phyloP scores from a whole-genome alignment of 2,113 vertebrate genomes.

The Zosterops borbonicus region DNA sequence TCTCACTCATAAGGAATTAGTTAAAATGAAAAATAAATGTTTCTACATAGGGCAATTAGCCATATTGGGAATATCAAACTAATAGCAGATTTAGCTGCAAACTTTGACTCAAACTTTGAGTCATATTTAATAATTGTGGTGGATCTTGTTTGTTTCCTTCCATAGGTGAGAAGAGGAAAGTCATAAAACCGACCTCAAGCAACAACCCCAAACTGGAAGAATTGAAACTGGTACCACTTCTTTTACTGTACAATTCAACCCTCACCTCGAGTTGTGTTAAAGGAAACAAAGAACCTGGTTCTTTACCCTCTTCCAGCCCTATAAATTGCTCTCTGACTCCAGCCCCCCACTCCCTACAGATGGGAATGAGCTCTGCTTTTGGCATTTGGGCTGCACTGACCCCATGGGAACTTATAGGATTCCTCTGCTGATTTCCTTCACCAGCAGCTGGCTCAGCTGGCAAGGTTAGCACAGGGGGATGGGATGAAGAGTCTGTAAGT shows the following conservation, averaged over 20 bases:
- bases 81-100: not conserved
- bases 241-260: not conserved
- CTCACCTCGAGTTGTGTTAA: not conserved
- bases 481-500: not conserved
- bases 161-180: constrained; percentile 80
- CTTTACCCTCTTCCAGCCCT: not conserved
- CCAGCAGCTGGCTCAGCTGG: not conserved
- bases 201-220: constrained; percentile 78
- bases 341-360: rapidly evolving
- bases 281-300: not conserved
- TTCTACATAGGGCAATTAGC: not conserved
- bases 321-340: not conserved
- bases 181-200: constrained; percentile 78
- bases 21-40: not conserved
- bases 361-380: not conserved
- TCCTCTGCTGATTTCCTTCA: not conserved
- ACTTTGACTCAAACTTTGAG: not conserved
- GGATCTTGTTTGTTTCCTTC: not conserved
- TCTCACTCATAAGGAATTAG: not conserved
- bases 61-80: not conserved
- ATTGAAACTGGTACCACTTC: constrained; percentile 79
- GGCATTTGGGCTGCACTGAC: not conserved
- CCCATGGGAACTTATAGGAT: not conserved
- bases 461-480: not conserved
- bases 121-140: not conserved